These are phyloP conservation scores for Sminthurides aquaticus DNA, from an alignment of 2,888 invertebrate genomes.

Conservation along the genomic window DNA sequence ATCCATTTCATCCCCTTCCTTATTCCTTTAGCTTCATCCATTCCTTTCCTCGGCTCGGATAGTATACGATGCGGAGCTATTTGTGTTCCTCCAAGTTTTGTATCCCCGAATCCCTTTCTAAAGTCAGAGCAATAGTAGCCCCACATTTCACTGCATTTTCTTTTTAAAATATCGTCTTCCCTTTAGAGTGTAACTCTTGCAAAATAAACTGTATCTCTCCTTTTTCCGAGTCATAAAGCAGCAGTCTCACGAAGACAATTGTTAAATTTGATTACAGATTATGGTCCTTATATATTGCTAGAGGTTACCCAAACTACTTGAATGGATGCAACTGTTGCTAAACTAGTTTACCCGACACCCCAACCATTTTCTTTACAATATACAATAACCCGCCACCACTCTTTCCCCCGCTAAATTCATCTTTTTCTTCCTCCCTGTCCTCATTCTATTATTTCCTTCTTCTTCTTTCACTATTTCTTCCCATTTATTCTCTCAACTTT, in stretches of 20 bases:
- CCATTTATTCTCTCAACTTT: slow-evolving; percentile 2
- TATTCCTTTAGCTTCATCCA: slow-evolving; percentile 1
- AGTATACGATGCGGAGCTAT: too few species aligned
- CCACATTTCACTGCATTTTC: too few species aligned
- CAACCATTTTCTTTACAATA: slow-evolving; percentile 6
- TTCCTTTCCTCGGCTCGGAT: slow-evolving; percentile 24
- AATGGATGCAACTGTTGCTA: slow-evolving; percentile 45
- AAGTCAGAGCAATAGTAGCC: too few species aligned
- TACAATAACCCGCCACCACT: slow-evolving; percentile 11
- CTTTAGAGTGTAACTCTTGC: slow-evolving; percentile 44
- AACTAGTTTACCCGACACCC: slow-evolving; percentile 24
- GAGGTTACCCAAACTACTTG: slow-evolving; percentile 42
- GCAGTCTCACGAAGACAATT: slow-evolving; percentile 44
- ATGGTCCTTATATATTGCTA: slow-evolving; percentile 45
- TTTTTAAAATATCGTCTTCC: slow-evolving; percentile 45
- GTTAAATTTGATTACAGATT: slow-evolving; percentile 46
- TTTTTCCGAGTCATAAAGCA: slow-evolving; percentile 46
- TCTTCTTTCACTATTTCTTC: slow-evolving; percentile 1
- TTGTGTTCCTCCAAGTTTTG: too few species aligned
- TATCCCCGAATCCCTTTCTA: too few species aligned
- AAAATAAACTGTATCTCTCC: slow-evolving; percentile 46
- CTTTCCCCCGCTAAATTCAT: slow-evolving; percentile 19
- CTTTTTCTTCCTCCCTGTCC: slow-evolving; percentile 17
- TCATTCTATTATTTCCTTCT: slow-evolving; percentile 13
- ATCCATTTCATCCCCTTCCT: not conserved